Percentiles rank a stretch among this genome's conserved stretches.
Conservation (phyloP, 2,888 invertebrate species). For the Drosophila melanosoma region DNA sequence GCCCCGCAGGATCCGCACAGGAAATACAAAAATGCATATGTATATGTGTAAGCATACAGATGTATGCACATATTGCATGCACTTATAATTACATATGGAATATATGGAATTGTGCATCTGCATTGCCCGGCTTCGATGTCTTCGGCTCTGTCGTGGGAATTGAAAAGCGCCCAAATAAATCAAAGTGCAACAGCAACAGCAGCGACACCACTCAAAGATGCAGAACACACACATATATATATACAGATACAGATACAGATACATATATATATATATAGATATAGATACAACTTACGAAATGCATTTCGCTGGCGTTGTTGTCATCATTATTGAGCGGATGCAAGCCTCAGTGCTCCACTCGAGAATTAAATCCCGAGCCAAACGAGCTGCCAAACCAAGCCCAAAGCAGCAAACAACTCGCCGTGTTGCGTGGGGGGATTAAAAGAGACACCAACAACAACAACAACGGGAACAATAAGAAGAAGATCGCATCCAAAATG, state of each 20-base stretch:
- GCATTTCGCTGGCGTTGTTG: slow-evolving; percentile 33
- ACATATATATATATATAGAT: slow-evolving; percentile 18
- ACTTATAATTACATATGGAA: slow-evolving; percentile 14
- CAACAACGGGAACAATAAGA: background rate
- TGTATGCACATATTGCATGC: background rate
- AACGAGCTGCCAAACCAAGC: slow-evolving; percentile 28
- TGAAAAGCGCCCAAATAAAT: slow-evolving; percentile 71
- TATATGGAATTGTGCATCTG: slow-evolving; percentile 33
- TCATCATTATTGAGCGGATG: slow-evolving; percentile 79
- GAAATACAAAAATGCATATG: slow-evolving; percentile 58
- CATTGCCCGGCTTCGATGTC: slow-evolving; percentile 42
- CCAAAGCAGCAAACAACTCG: slow-evolving; percentile 23
- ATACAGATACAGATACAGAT: slow-evolving; percentile 3
- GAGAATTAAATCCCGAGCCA: slow-evolving; percentile 31
- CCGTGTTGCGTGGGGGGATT: slow-evolving; percentile 1
- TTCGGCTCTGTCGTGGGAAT: slow-evolving; percentile 70
- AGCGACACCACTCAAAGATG: slow-evolving; percentile 15
- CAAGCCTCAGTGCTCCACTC: slow-evolving; percentile 72
- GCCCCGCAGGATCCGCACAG: slow-evolving; percentile 56
- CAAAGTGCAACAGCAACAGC: slow-evolving; percentile 68
- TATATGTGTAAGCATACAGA: slow-evolving; percentile 17
- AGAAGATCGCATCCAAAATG: slow-evolving; percentile 48
- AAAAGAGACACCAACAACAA: background rate
- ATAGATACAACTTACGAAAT: slow-evolving; percentile 13
- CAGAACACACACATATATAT: slow-evolving; percentile 12